Evolutionary conservation across 1,140 invertebrate species (phyloP).

Genomic region (Zophobas atratus): DNA sequence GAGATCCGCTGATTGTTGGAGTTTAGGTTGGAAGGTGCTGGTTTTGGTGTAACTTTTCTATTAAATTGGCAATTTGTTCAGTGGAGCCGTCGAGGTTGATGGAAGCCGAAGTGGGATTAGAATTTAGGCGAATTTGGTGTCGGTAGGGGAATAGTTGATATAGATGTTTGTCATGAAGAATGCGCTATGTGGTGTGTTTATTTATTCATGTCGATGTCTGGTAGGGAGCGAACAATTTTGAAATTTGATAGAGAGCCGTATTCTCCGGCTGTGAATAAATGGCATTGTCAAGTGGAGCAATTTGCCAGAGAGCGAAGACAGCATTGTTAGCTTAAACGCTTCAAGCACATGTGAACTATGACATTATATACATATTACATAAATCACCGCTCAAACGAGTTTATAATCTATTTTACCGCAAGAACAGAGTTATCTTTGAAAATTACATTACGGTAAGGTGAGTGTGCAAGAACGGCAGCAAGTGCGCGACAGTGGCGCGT

Average conservation of each 20-base stretch:
- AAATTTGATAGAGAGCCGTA: slow-evolving; percentile 47
- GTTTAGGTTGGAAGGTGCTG: not conserved
- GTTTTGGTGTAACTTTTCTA: slow-evolving; percentile 20
- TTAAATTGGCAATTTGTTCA: slow-evolving; percentile 31
- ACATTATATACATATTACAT: slow-evolving; percentile 55
- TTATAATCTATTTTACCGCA: slow-evolving; percentile 55
- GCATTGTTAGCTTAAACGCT: slow-evolving; percentile 53
- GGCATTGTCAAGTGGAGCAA: slow-evolving; percentile 46
- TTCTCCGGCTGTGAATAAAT: slow-evolving; percentile 43
- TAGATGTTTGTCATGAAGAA: slow-evolving; percentile 43
- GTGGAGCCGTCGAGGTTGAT: slow-evolving; percentile 15
- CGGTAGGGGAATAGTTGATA: slow-evolving; percentile 41
- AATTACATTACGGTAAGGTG: slow-evolving; percentile 38
- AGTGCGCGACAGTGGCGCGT: slow-evolving; percentile 42
- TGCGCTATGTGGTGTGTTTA: slow-evolving; percentile 40
- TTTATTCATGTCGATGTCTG: slow-evolving; percentile 44
- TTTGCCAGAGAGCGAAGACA: slow-evolving; percentile 43
- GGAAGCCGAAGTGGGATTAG: slow-evolving; percentile 34
- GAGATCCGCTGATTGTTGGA: not conserved
- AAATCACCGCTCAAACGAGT: slow-evolving; percentile 56
- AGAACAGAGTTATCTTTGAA: slow-evolving; percentile 48
- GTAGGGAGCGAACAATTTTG: slow-evolving; percentile 40
- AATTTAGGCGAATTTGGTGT: slow-evolving; percentile 34
- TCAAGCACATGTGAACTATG: slow-evolving; percentile 47
- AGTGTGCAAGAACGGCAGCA: slow-evolving; percentile 25